These are phyloP conservation scores for Andrena bicolor DNA, from an alignment of 2,888 invertebrate species.

Conservation along the genomic window DNA sequence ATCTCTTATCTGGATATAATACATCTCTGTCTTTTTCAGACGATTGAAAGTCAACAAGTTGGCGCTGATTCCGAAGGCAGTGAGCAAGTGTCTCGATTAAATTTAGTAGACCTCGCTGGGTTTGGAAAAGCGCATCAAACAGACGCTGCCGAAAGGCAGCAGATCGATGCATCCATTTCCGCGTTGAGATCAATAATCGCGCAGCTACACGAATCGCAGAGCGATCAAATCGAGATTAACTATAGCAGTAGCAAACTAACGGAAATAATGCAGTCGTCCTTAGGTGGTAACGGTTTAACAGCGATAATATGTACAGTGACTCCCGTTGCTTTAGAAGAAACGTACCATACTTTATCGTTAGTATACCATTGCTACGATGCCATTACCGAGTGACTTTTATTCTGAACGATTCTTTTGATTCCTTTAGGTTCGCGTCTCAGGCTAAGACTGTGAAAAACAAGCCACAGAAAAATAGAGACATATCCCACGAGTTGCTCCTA, in stretches of 20 bases:
- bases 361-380: conserved; percentile 59
- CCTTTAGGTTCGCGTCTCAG: conserved; percentile 90
- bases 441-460: conserved; percentile 93
- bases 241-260: conserved; percentile 95
- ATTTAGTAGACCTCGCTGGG: conserved; percentile 95
- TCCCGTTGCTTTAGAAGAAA: conserved; percentile 92
- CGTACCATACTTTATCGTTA: conserved; percentile 88
- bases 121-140: conserved; percentile 93
- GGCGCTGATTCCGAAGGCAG: conserved; percentile 86
- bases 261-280: conserved; percentile 92
- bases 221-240: conserved; percentile 85
- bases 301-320: conserved; percentile 94
- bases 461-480: conserved; percentile 91
- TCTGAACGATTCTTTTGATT: conserved; percentile 22
- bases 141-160: conserved; percentile 92
- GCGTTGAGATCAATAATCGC: conserved; percentile 92
- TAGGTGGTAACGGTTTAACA: conserved; percentile 95
- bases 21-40: conserved; percentile 61
- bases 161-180: conserved; percentile 92
- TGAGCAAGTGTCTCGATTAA: conserved; percentile 91
- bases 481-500: conserved; percentile 90
- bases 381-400: background rate
- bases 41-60: conserved; percentile 89
- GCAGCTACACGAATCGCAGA: conserved; percentile 89
- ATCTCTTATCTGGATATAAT: background rate